Base-by-base conservation (phyloP, 1,140 invertebrate species). In the Drosophila saltans region DNA sequence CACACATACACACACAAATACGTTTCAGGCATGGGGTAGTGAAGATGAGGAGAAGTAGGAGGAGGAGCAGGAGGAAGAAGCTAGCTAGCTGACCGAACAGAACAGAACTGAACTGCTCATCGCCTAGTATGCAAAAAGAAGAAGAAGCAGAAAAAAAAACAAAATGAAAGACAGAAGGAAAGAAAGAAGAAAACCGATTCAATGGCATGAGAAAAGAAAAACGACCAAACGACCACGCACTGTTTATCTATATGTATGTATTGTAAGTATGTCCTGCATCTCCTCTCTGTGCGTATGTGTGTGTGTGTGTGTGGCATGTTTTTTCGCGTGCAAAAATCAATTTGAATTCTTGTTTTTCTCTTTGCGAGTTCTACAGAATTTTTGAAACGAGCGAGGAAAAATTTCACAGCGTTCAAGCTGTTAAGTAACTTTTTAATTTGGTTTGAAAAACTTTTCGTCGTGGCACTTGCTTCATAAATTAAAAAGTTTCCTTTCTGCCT, bases 241-340 rank as follows among this genome's bases (percentile, higher is more conserved):
- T 66, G 33, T 43, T 60, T 48, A 28, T 30, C 48, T 66, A 41
- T 67, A 21, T 36, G 40, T 39, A 11, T 28, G 39, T 45, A 48
- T 48, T 48, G 16, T 21, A 9, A 5, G 45, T 30, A 24, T 52
- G 21, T 24, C 21, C 45, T 26, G 45, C 24, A 7, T 26, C 33
- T 36, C 1, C 6, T 36, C 3, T 36, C 30, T 40, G 71, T 52
- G 65, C 33, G 33, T 40, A 69, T 52, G 67, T 40, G 57, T 69
- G 60, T 61, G 45, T 74, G 21, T 66, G 62, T 52, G 57, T 41
- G 45, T 36, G 24, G 55, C 8, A 21, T 52, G 21, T 72, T 61
- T 52, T 64, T 86, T 73, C 69, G 67, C 68, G 67, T 73, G 65
- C 75, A 72, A 86, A 86, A 86, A 86, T 86, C 82, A 86, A 86